Evolutionary conservation across 2,113 vertebrate genomes (phyloP).

Genomic region (Dicaeum eximium): DNA sequence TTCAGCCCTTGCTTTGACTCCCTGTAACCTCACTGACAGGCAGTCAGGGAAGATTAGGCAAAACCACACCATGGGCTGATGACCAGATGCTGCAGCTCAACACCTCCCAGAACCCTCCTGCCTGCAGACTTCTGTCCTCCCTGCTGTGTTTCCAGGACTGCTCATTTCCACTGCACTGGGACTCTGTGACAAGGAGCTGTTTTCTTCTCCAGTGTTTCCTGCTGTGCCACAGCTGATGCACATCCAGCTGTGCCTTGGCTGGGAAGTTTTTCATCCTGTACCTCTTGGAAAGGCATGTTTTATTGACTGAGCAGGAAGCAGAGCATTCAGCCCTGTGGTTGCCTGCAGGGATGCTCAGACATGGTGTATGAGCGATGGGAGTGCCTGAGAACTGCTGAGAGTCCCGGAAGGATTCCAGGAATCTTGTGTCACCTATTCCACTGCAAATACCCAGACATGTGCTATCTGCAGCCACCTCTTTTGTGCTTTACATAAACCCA

Average conservation of each 20-base stretch:
- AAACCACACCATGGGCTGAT: accelerated
- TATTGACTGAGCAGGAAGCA: background rate
- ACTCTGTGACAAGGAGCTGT: background rate
- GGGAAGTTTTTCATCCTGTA: background rate
- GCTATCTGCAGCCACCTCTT: background rate
- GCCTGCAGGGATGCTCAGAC: background rate
- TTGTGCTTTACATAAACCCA: background rate
- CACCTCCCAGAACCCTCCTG: background rate
- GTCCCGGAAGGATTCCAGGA: background rate
- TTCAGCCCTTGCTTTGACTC: background rate
- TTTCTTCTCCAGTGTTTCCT: background rate
- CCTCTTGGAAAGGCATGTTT: background rate
- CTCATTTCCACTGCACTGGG: background rate
- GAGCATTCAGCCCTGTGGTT: accelerated
- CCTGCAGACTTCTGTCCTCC: background rate
- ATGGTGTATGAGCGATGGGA: accelerated
- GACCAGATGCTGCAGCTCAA: background rate
- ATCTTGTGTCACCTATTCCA: background rate
- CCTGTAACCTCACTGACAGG: background rate
- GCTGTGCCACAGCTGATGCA: background rate
- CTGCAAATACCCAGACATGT: background rate
- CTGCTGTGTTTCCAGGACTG: accelerated
- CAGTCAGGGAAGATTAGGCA: background rate
- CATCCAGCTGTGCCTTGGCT: background rate
- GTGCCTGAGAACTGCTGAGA: background rate